Percentiles rank a stretch among this genome's conserved stretches.
phyloP scores from a whole-genome alignment of 2,113 vertebrate species.

The Hylia prasina region DNA sequence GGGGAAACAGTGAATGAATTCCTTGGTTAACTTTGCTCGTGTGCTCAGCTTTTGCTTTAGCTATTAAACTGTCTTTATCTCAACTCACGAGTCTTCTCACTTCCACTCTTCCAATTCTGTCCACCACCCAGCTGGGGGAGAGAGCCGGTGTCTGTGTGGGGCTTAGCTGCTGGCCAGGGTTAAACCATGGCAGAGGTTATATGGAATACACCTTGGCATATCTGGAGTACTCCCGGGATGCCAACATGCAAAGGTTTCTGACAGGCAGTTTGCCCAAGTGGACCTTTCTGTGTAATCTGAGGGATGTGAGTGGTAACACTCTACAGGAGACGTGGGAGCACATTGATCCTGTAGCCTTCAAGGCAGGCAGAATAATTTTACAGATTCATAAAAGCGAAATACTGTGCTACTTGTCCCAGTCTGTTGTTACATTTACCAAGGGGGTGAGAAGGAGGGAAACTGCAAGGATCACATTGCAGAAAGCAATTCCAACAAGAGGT shows the following conservation, averaged over 20 bases:
- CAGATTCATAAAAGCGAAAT: neutral
- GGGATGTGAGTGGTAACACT: neutral
- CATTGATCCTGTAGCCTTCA: neutral
- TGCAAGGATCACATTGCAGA: neutral
- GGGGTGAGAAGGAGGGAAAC: neutral
- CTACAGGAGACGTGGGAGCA: accelerated
- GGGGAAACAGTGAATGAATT: neutral
- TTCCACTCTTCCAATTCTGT: neutral
- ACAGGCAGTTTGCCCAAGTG: neutral
- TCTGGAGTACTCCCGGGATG: neutral
- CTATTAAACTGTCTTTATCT: neutral
- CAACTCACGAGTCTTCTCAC: neutral
- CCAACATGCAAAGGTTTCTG: accelerated
- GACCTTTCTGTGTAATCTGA: neutral
- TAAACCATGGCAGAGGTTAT: neutral
- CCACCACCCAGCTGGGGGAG: neutral
- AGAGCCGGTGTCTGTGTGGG: accelerated
- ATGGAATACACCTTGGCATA: neutral
- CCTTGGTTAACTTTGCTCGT: neutral
- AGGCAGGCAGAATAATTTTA: neutral
- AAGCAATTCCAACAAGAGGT: slow-evolving; percentile 9
- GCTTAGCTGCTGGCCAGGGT: neutral
- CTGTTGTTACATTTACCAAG: neutral
- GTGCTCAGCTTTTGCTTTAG: neutral
- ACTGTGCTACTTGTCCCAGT: neutral